These are phyloP conservation scores for Drosophila pullipes DNA, from an alignment of 2,888 invertebrate species.

Conservation along the genomic window DNA sequence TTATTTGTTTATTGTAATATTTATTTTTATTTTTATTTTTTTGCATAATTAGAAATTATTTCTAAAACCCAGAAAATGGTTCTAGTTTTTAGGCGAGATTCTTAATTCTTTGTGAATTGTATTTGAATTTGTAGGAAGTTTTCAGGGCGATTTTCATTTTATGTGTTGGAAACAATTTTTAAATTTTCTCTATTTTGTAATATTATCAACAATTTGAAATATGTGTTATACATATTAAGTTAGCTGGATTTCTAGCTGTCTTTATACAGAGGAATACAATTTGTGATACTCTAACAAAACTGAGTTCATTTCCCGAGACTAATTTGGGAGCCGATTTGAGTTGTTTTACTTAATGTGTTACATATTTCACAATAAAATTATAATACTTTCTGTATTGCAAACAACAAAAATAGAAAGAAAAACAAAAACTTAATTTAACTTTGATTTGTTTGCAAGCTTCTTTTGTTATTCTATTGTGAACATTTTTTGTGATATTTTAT, in stretches of 20 bases:
- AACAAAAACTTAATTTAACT: slow-evolving; percentile 45
- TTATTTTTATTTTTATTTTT: too few relatives aligned
- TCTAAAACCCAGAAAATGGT: too few relatives aligned
- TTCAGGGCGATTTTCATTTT: too few relatives aligned
- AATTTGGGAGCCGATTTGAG: neutral
- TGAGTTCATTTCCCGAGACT: accelerated
- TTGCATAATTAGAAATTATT: too few relatives aligned
- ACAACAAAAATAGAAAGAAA: neutral
- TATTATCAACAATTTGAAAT: neutral
- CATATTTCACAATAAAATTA: neutral
- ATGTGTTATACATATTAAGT: neutral
- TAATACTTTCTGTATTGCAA: neutral
- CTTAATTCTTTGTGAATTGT: too few relatives aligned
- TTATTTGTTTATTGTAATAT: too few relatives aligned
- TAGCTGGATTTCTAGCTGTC: too few relatives aligned
- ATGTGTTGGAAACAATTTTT: neutral
- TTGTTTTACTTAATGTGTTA: neutral
- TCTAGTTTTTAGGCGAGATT: too few relatives aligned
- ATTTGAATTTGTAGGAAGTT: too few relatives aligned
- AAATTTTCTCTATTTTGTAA: neutral
- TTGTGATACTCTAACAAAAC: neutral
- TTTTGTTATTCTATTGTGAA: slow-evolving; percentile 26
- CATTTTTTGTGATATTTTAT: neutral
- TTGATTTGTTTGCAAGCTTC: slow-evolving; percentile 48
- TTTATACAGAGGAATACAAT: neutral